These are phyloP conservation scores for Tichodroma muraria DNA, from an alignment of 2,113 vertebrate genomes.

Conservation along the genomic window DNA sequence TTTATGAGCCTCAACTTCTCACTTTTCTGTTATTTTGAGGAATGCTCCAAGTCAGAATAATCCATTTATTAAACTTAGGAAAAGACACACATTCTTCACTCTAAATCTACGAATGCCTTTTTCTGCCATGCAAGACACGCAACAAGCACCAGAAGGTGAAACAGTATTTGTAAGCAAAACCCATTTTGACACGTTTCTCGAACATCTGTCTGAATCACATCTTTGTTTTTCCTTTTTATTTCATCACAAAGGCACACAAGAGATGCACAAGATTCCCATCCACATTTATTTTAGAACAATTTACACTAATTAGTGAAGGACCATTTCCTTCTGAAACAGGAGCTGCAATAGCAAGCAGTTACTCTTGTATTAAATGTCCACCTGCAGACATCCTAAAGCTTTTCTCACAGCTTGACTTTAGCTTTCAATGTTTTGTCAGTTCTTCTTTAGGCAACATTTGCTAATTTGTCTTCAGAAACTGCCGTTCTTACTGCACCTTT, in stretches of 20 bases:
- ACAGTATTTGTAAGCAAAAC: neutral
- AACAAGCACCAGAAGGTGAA: conserved; percentile 7
- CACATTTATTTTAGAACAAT: conserved; percentile 44
- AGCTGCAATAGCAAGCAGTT: neutral
- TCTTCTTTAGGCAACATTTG: neutral
- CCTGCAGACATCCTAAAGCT: conserved; percentile 42
- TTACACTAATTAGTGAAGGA: conserved; percentile 47
- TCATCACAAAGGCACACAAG: neutral
- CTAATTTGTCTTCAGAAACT: conserved; percentile 34
- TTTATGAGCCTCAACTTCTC: neutral
- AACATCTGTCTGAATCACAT: neutral
- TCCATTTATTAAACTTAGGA: neutral
- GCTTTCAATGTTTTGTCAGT: conserved; percentile 12
- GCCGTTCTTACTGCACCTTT: neutral
- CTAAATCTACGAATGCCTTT: neutral
- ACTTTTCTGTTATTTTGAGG: neutral
- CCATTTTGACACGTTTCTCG: neutral
- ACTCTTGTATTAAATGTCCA: conserved; percentile 29
- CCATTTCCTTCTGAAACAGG: conserved; percentile 41
- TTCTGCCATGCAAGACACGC: neutral
- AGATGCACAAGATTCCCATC: neutral
- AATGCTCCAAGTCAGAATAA: neutral
- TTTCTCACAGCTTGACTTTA: conserved; percentile 45
- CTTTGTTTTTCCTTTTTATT: conserved; percentile 11
- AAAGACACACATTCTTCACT: neutral